Base-by-base conservation (phyloP, 1,140 invertebrate genomes). In the Drosophila jambulina region DNA sequence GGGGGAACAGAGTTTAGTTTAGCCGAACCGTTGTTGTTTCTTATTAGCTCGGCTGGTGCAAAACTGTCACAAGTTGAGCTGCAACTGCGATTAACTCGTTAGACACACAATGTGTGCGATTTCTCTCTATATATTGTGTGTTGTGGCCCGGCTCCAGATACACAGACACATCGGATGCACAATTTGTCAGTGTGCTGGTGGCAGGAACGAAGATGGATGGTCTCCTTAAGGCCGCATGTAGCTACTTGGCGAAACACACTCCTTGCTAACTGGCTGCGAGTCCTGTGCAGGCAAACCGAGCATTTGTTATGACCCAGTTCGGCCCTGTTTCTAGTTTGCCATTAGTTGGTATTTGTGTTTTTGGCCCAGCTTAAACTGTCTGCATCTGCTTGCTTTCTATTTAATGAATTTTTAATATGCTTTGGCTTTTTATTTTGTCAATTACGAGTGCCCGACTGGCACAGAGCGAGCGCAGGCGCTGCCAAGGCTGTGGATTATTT, bases 351-450 rank as follows among this genome's bases (percentile, higher is more conserved):
- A 46, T 40, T 36, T 68, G 43, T 46, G 38, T 68, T 49, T 45
- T 32, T 59, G 65, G 57, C 21, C 42, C 42, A 45, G 38, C 67
- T 67, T 71, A 71, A 59, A 38, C 51, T 70, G 51, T 45, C 51
- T 71, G 43, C 49, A 54, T 70, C 46, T 54, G 64, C 36, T 32
- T 53, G 75, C 69, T 83, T 86, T 88, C 76, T 77, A 72, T 86
- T 87, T 86, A 87, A 86, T 86, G 83, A 90, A 88, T 84, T 84
- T 90, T 78, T 87, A 90, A 87, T 83, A 84, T 75, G 80, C 72
- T 70, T 69, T 65, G 38, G 32, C 58, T 68, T 78, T 71, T 74
- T 67, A 56, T 78, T 71, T 78, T 83, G 68, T 77, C 65, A 80
- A 83, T 76, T 87, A 83, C 49, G 48, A 56, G 67, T 38, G 67